Evolutionary conservation across 2,888 invertebrate species (phyloP), one percentile per base, ranked within the genome.

Genomic region (Itoplectis maculator): DNA sequence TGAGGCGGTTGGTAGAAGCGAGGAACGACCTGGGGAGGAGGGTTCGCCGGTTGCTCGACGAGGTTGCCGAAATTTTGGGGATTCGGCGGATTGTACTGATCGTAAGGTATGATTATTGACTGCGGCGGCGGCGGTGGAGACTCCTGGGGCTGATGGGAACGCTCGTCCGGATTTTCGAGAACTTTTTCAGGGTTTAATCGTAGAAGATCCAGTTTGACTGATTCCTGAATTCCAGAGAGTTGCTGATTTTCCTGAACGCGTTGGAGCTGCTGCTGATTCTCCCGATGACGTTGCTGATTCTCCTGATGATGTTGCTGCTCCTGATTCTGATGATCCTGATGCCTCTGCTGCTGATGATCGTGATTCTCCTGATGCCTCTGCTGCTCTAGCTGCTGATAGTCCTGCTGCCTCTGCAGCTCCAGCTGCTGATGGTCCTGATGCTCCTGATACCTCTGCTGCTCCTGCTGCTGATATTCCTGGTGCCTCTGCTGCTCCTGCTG

Each of bases 381-480:
- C 15, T 59, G 61, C 29, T 59, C 5, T 7, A 45, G 45, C 6
- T 59, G 59, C n/a, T 59, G 29, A 5, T 59, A n/a, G 11, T 65
- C 11, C 11, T 23, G 42, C 0, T 15, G 20, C 20, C 42, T 23
- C 47, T 47, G 47, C 4, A 47, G 45, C 23, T 66, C 45, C 1
- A 13, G 93, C 91, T 59, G 91, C 93, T 0, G 93, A 91, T 0
- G 93, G 91, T 0, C 94, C 93, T 0, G 93, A 91, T 0, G 93
- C 91, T 0, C 94, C 93, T 0, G 93, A 92, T 0, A 93, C 93
- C 4, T 93, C 92, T 0, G 93, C 93, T 0, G 94, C 93, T 88
- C 93, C 92, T 1, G 94, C 91, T 70, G 93, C 93, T 29, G 29
- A 29, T 29, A 5, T 5, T 29, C 29, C 29, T 29, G 29, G 5